Conservation (phyloP, 2,113 vertebrate genomes). For the Nestor notabilis region DNA sequence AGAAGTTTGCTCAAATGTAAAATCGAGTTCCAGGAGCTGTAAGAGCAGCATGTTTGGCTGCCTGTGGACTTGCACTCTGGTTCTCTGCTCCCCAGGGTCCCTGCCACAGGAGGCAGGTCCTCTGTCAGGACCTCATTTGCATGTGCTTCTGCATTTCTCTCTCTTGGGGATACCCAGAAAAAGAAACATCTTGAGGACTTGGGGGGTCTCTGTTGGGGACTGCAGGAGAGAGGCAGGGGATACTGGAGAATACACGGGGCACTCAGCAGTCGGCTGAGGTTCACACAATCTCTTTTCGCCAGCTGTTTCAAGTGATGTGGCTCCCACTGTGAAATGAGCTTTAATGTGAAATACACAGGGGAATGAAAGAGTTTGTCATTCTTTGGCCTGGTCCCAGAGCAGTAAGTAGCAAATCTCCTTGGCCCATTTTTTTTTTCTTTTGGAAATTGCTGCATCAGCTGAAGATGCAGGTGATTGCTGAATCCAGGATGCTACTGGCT, state of each 20-base stretch:
- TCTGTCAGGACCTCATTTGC: neutral
- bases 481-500: neutral
- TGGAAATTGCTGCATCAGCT: neutral
- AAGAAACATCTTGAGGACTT: neutral
- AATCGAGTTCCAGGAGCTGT: neutral
- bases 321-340: neutral
- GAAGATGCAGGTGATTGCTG: neutral
- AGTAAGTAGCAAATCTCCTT: neutral
- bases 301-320: neutral
- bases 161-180: neutral
- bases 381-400: neutral
- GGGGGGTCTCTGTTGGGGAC: neutral
- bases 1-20: neutral
- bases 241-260: fast-evolving
- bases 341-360: neutral
- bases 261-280: neutral
- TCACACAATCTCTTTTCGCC: neutral
- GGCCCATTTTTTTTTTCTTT: neutral
- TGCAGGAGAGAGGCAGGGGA: fast-evolving
- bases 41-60: neutral
- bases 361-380: neutral
- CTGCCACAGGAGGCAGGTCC: neutral
- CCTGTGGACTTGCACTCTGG: neutral
- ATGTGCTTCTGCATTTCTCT: neutral
- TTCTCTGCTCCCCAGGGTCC: neutral